Evolutionary conservation across 2,113 vertebrate genomes (phyloP), one percentile per base, ranked within the genome.

Genomic region (Eubucco bourcierii): DNA sequence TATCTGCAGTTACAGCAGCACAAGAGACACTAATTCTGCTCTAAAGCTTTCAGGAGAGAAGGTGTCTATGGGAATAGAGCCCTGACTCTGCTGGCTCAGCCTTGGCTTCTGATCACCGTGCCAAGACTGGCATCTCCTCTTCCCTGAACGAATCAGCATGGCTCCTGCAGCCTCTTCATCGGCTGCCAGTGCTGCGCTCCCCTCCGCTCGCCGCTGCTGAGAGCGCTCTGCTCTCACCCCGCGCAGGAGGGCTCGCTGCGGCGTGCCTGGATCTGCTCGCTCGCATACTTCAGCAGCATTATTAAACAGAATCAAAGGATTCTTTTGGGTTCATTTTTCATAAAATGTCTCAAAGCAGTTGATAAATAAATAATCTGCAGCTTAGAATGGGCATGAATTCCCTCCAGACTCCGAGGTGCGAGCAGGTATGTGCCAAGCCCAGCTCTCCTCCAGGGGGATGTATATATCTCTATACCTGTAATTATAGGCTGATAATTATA

Each of bases 401-500:
- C 96, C 95, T 96, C 81, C 95, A 96, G 96, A 96, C 93, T 20
- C 34, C 87, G 95, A 73, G 56, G 95, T 82, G 39, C 58, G 72
- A 78, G 95, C 90, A 96, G 71, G 65, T 94, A 92, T 96, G 97
- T 95, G 96, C 87, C 87, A 95, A 96, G 91, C 90, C 95, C 93
- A 65, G 53, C 92, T 97, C 97, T 97, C 97, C 97, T 98, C 95
- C 95, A 97, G 97, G 97, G 98, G 96, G 95, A 97, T 97, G 97
- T 78, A 87, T 94, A 95, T 97, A 96, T 93, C 95, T 94, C 91
- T 96, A 95, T 97, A 97, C 95, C 95, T 97, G 90, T 98, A 98
- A 98, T 98, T 98, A 98, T 93, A 97, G 97, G 96, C 95, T 90
- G 97, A 98, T 98, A 98, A 98, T 98, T 97, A 98, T 97, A 98